Conservation (phyloP, 2,888 invertebrate species). For the Argyresthia albistria region DNA sequence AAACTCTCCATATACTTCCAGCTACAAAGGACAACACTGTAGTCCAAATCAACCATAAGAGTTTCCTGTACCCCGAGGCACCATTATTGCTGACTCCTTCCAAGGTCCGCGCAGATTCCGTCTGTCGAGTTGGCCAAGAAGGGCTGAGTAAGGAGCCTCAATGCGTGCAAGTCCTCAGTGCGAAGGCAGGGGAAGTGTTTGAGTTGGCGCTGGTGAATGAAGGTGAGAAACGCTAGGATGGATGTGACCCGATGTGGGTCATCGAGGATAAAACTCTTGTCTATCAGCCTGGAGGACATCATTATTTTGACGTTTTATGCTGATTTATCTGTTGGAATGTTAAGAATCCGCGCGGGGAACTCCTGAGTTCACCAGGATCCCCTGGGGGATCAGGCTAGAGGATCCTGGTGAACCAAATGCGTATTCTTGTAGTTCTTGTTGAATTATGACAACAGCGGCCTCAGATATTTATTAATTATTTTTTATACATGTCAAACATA, state of each 20-base stretch:
- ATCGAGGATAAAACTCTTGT: background rate
- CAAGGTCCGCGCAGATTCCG: conserved; percentile 37
- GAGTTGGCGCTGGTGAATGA: conserved; percentile 76
- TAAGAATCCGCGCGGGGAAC: too few relatives aligned
- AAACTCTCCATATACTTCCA: too few relatives aligned
- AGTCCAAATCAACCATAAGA: conserved; percentile 74
- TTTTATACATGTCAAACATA: too few relatives aligned
- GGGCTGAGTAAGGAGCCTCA: conserved; percentile 41
- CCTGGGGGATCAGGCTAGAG: too few relatives aligned
- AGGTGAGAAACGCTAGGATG: conserved; percentile 38
- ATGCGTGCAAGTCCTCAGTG: conserved; percentile 69
- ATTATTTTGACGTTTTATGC: too few relatives aligned
- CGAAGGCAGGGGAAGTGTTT: conserved; percentile 54
- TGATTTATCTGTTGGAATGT: too few relatives aligned
- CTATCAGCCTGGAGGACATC: background rate
- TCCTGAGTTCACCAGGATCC: too few relatives aligned
- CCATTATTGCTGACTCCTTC: conserved; percentile 69
- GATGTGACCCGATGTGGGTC: background rate
- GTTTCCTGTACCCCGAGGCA: conserved; percentile 70
- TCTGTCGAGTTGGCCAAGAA: conserved; percentile 51
- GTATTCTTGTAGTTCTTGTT: too few relatives aligned
- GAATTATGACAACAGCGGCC: too few relatives aligned
- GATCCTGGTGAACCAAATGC: too few relatives aligned
- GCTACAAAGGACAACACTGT: conserved; percentile 20
- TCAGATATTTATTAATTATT: too few relatives aligned